These are phyloP conservation scores for Sardina pilchardus DNA, from an alignment of 2,113 vertebrate species.

Conservation along the genomic window DNA sequence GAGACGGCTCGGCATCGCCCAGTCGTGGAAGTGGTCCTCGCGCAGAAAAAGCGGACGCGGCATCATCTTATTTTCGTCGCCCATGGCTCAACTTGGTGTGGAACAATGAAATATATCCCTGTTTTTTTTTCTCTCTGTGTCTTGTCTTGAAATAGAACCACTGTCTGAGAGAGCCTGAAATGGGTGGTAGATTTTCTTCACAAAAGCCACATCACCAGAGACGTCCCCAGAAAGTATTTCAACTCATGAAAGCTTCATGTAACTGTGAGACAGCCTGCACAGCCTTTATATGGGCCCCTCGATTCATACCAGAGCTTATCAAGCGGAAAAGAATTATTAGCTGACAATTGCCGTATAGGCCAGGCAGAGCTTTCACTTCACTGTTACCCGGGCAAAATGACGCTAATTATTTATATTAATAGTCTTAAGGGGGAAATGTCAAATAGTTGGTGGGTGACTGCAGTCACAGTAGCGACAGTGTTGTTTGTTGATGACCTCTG, in stretches of 20 bases:
- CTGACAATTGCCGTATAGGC: conserved; percentile 48
- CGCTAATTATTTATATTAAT: conserved; percentile 67
- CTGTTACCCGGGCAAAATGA: conserved; percentile 56
- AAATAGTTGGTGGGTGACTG: conserved; percentile 67
- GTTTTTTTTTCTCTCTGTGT: conserved; percentile 9
- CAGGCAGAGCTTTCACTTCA: conserved; percentile 45
- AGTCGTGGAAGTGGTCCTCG: conserved; percentile 66
- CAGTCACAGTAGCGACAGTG: conserved; percentile 43
- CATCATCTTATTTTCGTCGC: conserved; percentile 59
- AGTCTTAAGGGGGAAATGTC: conserved; percentile 59
- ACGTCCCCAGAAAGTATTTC: conserved; percentile 37
- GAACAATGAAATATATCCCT: conserved; percentile 20
- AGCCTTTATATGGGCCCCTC: conserved; percentile 56
- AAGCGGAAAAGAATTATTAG: conserved; percentile 49
- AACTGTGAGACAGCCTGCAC: conserved; percentile 32
- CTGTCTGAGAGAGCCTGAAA: background rate
- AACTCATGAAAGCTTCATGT: conserved; percentile 39
- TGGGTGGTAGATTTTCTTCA: conserved; percentile 40
- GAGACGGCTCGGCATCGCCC: conserved; percentile 61
- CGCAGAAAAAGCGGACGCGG: conserved; percentile 67
- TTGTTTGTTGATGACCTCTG: conserved; percentile 57
- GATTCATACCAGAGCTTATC: conserved; percentile 53
- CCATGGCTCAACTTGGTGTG: conserved; percentile 50
- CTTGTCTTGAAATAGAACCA: conserved; percentile 34
- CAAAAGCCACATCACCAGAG: conserved; percentile 10